phyloP scores from a whole-genome alignment of 1,140 invertebrate genomes.

The Eriocheir sinensis region DNA sequence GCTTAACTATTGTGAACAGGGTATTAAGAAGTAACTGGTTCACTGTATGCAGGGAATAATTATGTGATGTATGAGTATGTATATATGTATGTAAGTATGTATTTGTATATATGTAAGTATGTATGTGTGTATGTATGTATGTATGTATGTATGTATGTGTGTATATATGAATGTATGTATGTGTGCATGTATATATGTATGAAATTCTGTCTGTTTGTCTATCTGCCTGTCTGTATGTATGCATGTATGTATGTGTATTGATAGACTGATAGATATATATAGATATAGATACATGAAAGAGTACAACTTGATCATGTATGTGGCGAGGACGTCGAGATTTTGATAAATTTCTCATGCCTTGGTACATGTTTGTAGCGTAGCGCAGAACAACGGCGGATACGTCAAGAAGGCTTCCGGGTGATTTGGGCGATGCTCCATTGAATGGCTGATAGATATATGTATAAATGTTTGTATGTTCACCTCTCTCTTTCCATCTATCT shows the following conservation, averaged over 20 bases:
- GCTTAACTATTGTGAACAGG: no score
- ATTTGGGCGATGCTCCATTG: no score
- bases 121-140: background rate
- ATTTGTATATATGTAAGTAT: background rate
- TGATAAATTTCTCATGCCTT: no score
- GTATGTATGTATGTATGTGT: background rate
- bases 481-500: no score
- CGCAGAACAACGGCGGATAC: no score
- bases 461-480: no score
- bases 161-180: background rate
- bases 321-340: no score
- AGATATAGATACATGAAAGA: conserved; percentile 19
- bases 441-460: no score
- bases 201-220: background rate
- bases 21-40: no score
- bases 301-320: no score
- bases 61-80: background rate
- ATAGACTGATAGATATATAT: conserved; percentile 33
- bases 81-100: background rate
- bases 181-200: background rate
- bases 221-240: background rate
- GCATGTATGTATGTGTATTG: background rate
- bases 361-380: no score
- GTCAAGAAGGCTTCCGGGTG: no score
- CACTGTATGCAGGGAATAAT: background rate